Conservation (phyloP, 2,888 invertebrate genomes). For the Hypomecis atomaria region DNA sequence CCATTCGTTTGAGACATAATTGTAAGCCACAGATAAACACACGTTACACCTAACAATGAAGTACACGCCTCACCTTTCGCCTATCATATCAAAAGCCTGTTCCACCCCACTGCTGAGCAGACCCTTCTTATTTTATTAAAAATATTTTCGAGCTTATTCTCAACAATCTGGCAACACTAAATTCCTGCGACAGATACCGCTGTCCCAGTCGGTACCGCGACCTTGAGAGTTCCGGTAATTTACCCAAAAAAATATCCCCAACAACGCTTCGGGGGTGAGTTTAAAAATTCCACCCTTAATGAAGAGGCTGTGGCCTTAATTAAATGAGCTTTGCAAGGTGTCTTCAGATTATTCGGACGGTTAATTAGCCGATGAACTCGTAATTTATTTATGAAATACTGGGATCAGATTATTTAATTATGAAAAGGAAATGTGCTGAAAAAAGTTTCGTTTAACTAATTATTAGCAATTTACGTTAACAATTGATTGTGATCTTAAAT, state of each 20-base stretch:
- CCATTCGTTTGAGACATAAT: too few species aligned
- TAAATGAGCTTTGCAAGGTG: conserved; percentile 56
- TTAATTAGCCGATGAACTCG: conserved; percentile 56
- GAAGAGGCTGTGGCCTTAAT: conserved; percentile 55
- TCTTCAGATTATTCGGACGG: conserved; percentile 49
- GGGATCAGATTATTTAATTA: conserved; percentile 5
- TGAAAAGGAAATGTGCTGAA: neutral
- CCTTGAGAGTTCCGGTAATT: conserved; percentile 63
- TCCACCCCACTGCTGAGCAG: too few species aligned
- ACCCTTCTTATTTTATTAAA: too few species aligned
- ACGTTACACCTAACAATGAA: too few species aligned
- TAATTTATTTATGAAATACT: conserved; percentile 48
- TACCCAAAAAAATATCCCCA: conserved; percentile 43
- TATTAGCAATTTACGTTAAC: too few species aligned
- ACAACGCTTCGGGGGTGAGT: conserved; percentile 41
- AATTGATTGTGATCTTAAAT: too few species aligned
- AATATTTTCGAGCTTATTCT: too few species aligned
- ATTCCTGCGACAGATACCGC: conserved; percentile 44
- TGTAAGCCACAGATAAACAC: too few species aligned
- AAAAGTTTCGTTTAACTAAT: too few species aligned
- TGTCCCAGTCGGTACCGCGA: conserved; percentile 47
- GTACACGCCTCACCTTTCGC: too few species aligned
- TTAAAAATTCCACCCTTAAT: conserved; percentile 59
- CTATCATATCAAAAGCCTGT: too few species aligned
- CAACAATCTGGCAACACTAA: conserved; percentile 1